phyloP scores from a whole-genome alignment of 2,888 invertebrate species.

The Pilophorus perplexus region DNA sequence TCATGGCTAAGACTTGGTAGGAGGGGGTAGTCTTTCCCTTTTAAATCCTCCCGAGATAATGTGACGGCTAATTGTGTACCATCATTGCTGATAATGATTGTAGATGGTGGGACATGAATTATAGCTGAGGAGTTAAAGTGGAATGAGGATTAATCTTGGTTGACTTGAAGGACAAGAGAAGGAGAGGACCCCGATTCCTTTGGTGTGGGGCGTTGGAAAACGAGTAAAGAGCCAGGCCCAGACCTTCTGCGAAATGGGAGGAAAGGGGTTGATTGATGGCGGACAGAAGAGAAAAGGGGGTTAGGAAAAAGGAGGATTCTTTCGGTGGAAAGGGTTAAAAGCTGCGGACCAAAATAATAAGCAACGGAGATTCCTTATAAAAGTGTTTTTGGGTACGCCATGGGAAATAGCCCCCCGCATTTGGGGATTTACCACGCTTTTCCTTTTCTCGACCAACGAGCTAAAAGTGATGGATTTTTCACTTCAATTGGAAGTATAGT shows the following conservation, averaged over 20 bases:
- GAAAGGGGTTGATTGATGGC: conserved; percentile 38
- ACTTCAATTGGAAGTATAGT: too few species aligned
- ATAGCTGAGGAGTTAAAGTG: conserved; percentile 28
- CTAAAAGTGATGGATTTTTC: too few species aligned
- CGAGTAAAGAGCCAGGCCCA: neutral
- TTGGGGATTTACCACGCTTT: neutral
- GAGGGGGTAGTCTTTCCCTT: conserved; percentile 11
- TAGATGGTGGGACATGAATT: conserved; percentile 36
- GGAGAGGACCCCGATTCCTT: too few species aligned
- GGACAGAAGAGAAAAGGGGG: conserved; percentile 13
- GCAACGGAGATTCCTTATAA: conserved; percentile 34
- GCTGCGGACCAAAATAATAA: conserved; percentile 32
- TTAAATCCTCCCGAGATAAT: conserved; percentile 29
- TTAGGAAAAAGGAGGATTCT: conserved; percentile 26
- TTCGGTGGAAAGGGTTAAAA: conserved; percentile 32
- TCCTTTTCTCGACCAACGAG: too few species aligned
- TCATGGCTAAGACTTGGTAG: conserved; percentile 15
- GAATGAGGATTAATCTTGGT: conserved; percentile 40
- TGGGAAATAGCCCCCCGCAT: neutral
- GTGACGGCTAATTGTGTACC: conserved; percentile 37
- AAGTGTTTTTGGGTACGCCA: conserved; percentile 6
- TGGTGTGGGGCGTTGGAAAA: neutral
- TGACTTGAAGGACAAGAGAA: conserved; percentile 27
- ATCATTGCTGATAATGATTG: conserved; percentile 37
- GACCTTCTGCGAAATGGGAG: conserved; percentile 18